Conservation (phyloP, 1,140 invertebrate species). For the Lucilia sericata region DNA sequence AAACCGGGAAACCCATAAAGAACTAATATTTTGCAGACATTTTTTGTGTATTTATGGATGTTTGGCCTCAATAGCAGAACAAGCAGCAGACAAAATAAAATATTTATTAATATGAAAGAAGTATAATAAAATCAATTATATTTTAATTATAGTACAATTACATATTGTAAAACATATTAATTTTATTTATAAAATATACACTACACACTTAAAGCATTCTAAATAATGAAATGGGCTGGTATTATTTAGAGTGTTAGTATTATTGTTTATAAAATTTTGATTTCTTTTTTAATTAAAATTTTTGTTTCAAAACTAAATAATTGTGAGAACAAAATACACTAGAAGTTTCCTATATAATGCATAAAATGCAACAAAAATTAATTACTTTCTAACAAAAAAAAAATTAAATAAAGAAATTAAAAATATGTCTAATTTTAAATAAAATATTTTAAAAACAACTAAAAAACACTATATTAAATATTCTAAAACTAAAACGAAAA, state of each 20-base stretch:
- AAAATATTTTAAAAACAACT: neutral
- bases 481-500: neutral
- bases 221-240: constrained; percentile 36
- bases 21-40: neutral
- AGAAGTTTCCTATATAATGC: constrained; percentile 43
- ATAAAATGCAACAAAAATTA: constrained; percentile 31
- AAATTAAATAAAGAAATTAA: neutral
- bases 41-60: constrained; percentile 37
- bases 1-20: neutral
- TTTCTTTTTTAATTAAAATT: neutral
- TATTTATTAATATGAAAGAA: neutral
- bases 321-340: neutral
- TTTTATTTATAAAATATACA: neutral
- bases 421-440: neutral
- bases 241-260: constrained; percentile 40
- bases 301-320: neutral
- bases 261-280: constrained; percentile 4
- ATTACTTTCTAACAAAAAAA: constrained; percentile 4
- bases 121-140: constrained; percentile 16
- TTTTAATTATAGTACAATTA: neutral
- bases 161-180: neutral
- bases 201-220: constrained; percentile 2
- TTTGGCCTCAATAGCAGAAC: constrained; percentile 24
- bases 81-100: neutral
- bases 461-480: neutral